phyloP scores from a whole-genome alignment of 2,113 vertebrate species.

The Indicator maculatus region DNA sequence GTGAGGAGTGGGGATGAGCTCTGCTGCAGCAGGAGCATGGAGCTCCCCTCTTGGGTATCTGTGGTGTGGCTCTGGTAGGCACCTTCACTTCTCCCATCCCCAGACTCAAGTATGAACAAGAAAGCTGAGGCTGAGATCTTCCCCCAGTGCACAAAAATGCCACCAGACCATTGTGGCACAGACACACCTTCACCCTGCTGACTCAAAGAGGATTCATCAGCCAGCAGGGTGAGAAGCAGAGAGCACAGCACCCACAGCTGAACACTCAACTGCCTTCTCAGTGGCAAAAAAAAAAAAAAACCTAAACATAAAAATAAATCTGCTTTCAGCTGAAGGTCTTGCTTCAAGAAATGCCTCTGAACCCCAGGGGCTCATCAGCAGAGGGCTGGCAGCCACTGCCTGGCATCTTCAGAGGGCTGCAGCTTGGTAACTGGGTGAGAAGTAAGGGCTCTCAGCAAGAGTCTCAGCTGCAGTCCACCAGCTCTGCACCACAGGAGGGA shows the following conservation, averaged over 20 bases:
- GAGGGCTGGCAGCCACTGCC: rapidly evolving
- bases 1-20: rapidly evolving
- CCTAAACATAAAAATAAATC: not conserved
- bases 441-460: not conserved
- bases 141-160: not conserved
- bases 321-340: not conserved
- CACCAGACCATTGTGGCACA: not conserved
- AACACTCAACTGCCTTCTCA: not conserved
- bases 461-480: not conserved
- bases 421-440: not conserved
- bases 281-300: not conserved
- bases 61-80: too few species aligned
- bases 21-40: rapidly evolving
- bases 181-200: not conserved
- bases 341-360: not conserved
- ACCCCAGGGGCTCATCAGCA: not conserved
- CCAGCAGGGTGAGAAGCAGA: not conserved
- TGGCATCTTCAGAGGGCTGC: not conserved
- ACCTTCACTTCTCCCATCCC: not conserved
- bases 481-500: not conserved
- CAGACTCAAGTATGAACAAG: not conserved
- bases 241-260: not conserved
- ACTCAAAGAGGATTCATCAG: not conserved
- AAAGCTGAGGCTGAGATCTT: not conserved
- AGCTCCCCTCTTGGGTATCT: not conserved